These are phyloP conservation scores for Lissonota sp. DNA, from an alignment of 2,888 invertebrate species.

Conservation along the genomic window DNA sequence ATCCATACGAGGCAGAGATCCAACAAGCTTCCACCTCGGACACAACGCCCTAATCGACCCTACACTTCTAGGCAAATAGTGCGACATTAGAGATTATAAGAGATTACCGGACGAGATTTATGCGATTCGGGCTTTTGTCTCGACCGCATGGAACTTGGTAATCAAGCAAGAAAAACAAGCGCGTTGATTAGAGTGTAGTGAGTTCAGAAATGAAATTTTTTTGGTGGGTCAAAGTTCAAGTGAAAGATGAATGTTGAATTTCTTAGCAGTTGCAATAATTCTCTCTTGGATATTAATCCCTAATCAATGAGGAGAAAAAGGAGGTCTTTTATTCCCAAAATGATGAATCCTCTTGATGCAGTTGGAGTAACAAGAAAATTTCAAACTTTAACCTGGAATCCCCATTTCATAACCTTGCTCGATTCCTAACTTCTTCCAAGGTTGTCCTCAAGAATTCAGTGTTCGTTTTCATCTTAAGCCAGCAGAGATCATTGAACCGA, in stretches of 20 bases:
- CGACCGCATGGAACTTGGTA: slow-evolving; percentile 47
- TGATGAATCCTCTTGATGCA: no score
- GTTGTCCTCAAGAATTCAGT: no score
- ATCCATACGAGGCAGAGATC: slow-evolving; percentile 37
- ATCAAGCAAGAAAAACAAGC: slow-evolving; percentile 53
- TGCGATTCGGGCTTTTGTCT: slow-evolving; percentile 69
- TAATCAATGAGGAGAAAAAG: no score
- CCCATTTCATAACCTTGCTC: no score
- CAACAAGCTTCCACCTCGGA: slow-evolving; percentile 42
- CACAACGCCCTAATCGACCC: slow-evolving; percentile 65
- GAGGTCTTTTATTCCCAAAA: no score
- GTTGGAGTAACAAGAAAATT: no score
- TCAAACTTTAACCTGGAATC: no score
- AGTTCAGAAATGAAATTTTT: background rate
- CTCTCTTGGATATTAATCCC: no score
- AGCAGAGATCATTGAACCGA: background rate
- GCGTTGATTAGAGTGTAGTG: slow-evolving; percentile 39
- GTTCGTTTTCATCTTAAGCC: background rate
- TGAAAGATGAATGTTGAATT: background rate
- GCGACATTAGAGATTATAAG: slow-evolving; percentile 80
- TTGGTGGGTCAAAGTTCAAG: background rate
- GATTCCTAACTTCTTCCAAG: no score
- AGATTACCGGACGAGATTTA: slow-evolving; percentile 80
- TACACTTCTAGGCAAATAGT: slow-evolving; percentile 79
- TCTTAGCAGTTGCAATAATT: no score